Percentiles rank a stretch among this genome's conserved stretches.
These are phyloP conservation scores for Boloria selene DNA, from an alignment of 2,888 invertebrate species.

Conservation along the genomic window DNA sequence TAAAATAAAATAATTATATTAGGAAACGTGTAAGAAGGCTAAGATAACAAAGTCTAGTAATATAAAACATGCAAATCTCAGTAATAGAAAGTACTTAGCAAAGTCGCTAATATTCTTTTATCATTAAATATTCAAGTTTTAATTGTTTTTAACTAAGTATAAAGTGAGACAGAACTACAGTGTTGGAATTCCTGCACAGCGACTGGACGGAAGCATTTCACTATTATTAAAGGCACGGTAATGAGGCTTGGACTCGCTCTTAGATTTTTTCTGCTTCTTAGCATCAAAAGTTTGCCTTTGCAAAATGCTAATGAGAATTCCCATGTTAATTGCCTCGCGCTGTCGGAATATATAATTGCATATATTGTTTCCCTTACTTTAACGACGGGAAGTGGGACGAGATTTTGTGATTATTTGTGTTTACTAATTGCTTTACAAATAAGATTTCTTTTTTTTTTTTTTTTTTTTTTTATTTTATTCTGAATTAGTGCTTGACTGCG, in stretches of 20 bases:
- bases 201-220: slow-evolving; percentile 59
- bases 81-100: background rate
- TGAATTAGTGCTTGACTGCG: too few species aligned
- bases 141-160: slow-evolving; percentile 27
- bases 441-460: slow-evolving; percentile 22
- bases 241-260: slow-evolving; percentile 70
- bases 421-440: slow-evolving; percentile 27
- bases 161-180: slow-evolving; percentile 27
- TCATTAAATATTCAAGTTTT: slow-evolving; percentile 13
- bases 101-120: background rate
- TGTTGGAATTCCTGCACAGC: slow-evolving; percentile 38
- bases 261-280: slow-evolving; percentile 71
- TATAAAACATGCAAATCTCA: background rate
- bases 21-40: too few species aligned
- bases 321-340: slow-evolving; percentile 74
- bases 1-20: too few species aligned
- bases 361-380: slow-evolving; percentile 71
- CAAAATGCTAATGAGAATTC: slow-evolving; percentile 75
- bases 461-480: too few species aligned
- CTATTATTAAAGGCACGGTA: slow-evolving; percentile 71
- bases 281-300: slow-evolving; percentile 78
- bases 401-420: slow-evolving; percentile 48
- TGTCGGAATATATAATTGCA: slow-evolving; percentile 75
- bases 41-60: too few species aligned
- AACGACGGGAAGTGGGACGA: slow-evolving; percentile 56